Base-by-base conservation (phyloP, 2,797 vertebrate species). In the Lycodopsis pacificus region DNA sequence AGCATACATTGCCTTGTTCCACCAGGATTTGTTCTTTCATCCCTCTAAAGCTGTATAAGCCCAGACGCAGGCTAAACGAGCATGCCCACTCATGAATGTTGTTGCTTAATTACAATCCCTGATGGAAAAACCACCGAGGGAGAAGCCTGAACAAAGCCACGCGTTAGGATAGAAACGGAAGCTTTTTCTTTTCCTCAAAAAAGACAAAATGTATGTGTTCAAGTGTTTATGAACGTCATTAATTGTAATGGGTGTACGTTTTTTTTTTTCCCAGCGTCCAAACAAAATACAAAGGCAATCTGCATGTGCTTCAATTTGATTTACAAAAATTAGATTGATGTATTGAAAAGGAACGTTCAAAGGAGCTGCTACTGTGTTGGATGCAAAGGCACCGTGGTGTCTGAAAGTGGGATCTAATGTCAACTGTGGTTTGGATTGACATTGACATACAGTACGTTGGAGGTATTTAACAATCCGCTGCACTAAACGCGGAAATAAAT, bases 51-150 rank as follows among this genome's bases (percentile, higher is more conserved):
- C 90, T 82, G 82, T 79, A 82, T 87, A 86, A 91, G 84, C 91
- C 77, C 83, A 87, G 86, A 85, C 73, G 42, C 71, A 73, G 70
- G 79, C 87, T 90, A 93, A 93, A 93, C 90, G 89, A 93, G 86
- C 84, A 88, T 89, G 84, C 80, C 89, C 84, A 90, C 92, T 92
- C 91, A 90, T 93, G 91, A 94, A 93, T 92, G 87, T 86, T 84
- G 87, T 80, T 90, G 89, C 83, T 93, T 93, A 94, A 94, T 94
- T 94, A 93, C 87, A 91, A 85, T 90, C 87, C 80, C 78, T 92
- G 84, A 93, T 92, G 91, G 90, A 88, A 90, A 93, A 92, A 84
- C 71, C 72, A 65, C 76, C 59, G 83, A 87, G 57, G 92, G 86
- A 87, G 78, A 84, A 80, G 81, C 65, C 70, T 62, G 71, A 87